Evolutionary conservation across 2,888 invertebrate genomes (phyloP).

Genomic region (Cheilosia grossa): DNA sequence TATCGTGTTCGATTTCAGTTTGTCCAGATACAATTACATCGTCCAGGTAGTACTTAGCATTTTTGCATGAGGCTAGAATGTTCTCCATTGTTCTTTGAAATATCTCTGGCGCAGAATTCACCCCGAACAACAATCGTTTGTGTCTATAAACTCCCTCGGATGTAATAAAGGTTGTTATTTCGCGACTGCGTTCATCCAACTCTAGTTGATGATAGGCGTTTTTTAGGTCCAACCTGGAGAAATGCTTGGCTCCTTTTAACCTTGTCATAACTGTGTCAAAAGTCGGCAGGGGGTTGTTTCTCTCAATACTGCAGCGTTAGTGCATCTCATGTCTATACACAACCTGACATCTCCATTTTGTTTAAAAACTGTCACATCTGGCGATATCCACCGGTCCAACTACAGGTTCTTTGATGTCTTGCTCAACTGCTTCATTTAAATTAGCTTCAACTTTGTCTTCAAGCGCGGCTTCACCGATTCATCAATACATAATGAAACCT

Average conservation of each 20-base stretch:
- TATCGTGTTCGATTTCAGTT: constrained; percentile 76
- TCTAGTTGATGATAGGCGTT: constrained; percentile 77
- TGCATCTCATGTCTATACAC: constrained; percentile 79
- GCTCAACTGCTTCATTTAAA: constrained; percentile 73
- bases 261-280: constrained; percentile 74
- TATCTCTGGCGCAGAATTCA: constrained; percentile 77
- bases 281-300: constrained; percentile 76
- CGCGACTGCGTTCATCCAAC: constrained; percentile 47
- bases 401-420: constrained; percentile 57
- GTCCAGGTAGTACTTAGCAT: constrained; percentile 73
- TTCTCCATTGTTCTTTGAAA: constrained; percentile 77
- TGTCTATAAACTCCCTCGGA: constrained; percentile 76
- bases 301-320: constrained; percentile 78
- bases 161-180: constrained; percentile 65
- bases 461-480: constrained; percentile 76
- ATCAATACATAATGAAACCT: constrained; percentile 76
- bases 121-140: constrained; percentile 80
- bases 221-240: constrained; percentile 76
- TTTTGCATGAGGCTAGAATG: constrained; percentile 68
- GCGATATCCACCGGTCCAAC: constrained; percentile 78
- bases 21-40: constrained; percentile 75
- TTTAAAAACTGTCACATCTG: constrained; percentile 78
- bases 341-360: constrained; percentile 77
- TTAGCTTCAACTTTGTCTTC: constrained; percentile 57
- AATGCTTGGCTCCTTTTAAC: constrained; percentile 72